Conservation (phyloP, 2,888 invertebrate species). For the Leptodirus hochenwartii region DNA sequence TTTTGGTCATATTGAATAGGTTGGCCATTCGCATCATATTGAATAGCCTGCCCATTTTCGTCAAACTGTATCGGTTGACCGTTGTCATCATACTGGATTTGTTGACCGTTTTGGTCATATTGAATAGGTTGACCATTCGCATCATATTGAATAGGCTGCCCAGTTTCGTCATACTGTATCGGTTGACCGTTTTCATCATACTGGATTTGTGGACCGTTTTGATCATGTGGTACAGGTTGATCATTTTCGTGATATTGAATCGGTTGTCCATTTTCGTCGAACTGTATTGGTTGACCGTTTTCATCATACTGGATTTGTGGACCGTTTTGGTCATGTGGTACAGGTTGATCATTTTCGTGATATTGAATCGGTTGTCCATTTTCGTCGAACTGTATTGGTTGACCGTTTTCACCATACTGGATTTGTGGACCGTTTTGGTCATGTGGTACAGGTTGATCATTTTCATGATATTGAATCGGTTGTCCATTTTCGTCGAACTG, state of each 20-base stretch:
- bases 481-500: conserved; percentile 12
- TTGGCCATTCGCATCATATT: conserved; percentile 11
- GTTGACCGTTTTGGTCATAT: conserved; percentile 7
- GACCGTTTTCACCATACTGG: conserved; percentile 16
- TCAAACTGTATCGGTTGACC: conserved; percentile 14
- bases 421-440: conserved; percentile 6
- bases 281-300: background rate
- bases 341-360: conserved; percentile 10
- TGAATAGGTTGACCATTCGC: conserved; percentile 13
- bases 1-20: conserved; percentile 7
- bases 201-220: conserved; percentile 5
- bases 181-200: conserved; percentile 12
- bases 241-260: conserved; percentile 2
- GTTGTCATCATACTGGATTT: conserved; percentile 10
- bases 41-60: conserved; percentile 14
- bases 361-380: conserved; percentile 10
- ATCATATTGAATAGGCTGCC: conserved; percentile 12
- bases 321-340: no score
- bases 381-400: conserved; percentile 12
- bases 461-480: conserved; percentile 10
- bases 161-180: conserved; percentile 13
- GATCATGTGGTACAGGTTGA: conserved; percentile 1
- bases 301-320: background rate
- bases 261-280: background rate
- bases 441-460: conserved; percentile 7